Conservation (phyloP, 2,113 vertebrate species). For the Mus spicilegus region DNA sequence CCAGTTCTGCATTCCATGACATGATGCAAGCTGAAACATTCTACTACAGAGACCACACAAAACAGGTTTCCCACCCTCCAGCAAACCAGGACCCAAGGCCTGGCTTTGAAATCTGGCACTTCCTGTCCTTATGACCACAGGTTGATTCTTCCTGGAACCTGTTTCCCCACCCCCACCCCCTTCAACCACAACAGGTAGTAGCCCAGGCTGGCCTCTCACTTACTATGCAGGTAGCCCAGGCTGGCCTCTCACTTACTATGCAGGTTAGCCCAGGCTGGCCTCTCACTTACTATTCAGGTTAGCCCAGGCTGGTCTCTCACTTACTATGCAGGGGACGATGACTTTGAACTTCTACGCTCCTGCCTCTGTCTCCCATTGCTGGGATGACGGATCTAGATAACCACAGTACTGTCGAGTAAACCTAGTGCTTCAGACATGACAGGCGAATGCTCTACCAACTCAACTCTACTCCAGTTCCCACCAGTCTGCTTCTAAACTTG, state of each 20-base stretch:
- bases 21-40: background rate
- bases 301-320: too few relatives aligned
- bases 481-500: background rate
- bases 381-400: background rate
- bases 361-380: too few relatives aligned
- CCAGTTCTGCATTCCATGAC: background rate
- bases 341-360: background rate
- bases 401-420: background rate
- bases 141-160: background rate
- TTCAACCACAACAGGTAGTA: background rate
- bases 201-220: too few relatives aligned
- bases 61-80: background rate
- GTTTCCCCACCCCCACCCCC: background rate
- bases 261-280: too few relatives aligned
- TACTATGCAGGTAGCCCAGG: too few relatives aligned
- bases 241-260: too few relatives aligned
- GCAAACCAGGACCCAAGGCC: slow-evolving; percentile 15
- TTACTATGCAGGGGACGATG: background rate
- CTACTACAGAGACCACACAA: background rate
- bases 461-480: background rate
- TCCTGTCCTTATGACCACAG: slow-evolving; percentile 17
- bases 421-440: background rate
- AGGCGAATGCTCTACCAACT: background rate
- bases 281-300: too few relatives aligned
- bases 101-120: slow-evolving; percentile 18